Conservation (phyloP, 2,113 vertebrate species). For the Macquaria ambigua region DNA sequence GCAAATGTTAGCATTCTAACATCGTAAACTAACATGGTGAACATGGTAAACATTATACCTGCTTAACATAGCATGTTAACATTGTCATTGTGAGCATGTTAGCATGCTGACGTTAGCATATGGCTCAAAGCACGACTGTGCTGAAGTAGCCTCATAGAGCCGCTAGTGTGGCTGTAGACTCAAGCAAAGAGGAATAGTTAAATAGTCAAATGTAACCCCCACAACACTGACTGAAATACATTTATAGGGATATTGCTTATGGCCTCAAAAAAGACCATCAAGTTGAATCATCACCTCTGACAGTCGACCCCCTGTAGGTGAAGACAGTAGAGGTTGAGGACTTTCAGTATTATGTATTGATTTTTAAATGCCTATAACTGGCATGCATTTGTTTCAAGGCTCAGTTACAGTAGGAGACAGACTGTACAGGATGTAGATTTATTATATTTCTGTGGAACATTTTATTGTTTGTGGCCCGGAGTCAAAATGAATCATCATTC, state of each 20-base stretch:
- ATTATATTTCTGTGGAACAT: constrained; percentile 1
- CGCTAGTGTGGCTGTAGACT: background rate
- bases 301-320: background rate
- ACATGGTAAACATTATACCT: background rate
- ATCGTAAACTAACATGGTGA: background rate
- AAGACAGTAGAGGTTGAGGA: background rate
- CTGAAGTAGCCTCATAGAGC: background rate
- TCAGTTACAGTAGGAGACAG: background rate
- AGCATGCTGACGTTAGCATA: background rate
- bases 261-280: background rate
- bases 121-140: too few relatives aligned
- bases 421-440: background rate
- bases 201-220: background rate
- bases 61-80: background rate
- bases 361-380: constrained; percentile 7
- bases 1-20: background rate
- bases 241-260: background rate
- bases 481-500: constrained; percentile 25
- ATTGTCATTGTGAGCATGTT: background rate
- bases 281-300: constrained; percentile 22
- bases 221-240: background rate
- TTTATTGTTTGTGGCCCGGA: constrained; percentile 7
- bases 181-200: background rate
- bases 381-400: background rate
- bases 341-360: background rate